Conservation (phyloP, 2,888 invertebrate genomes). For the Entomobrya multifasciata region DNA sequence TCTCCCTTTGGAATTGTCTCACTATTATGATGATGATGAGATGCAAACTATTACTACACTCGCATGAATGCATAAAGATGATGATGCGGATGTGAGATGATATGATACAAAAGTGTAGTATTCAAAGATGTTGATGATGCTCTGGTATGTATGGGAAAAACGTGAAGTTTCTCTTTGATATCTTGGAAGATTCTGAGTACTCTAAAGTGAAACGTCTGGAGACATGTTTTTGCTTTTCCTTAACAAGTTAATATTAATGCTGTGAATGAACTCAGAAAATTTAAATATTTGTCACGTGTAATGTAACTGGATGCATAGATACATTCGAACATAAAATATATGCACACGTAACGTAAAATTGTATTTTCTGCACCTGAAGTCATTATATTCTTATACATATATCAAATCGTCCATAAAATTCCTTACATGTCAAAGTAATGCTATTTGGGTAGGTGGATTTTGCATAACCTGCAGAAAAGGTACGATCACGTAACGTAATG, state of each 20-base stretch:
- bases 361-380: not conserved
- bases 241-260: not conserved
- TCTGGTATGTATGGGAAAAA: not conserved
- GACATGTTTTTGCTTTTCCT: not conserved
- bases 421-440: not conserved
- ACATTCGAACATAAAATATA: not conserved
- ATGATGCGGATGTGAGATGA: constrained; percentile 35
- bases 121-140: not conserved
- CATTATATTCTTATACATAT: no score
- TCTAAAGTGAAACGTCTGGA: constrained; percentile 18
- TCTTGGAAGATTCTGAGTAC: not conserved
- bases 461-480: not conserved
- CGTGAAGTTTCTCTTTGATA: not conserved
- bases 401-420: not conserved
- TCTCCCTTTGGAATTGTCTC: constrained; percentile 27
- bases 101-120: constrained; percentile 16
- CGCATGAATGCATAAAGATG: not conserved
- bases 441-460: no score
- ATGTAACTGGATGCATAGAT: no score
- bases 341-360: no score
- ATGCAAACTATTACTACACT: not conserved
- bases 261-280: constrained; percentile 5
- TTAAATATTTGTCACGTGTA: no score
- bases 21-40: constrained; percentile 11
- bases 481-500: no score